Conservation (phyloP, 2,113 vertebrate genomes). For the Megatriorchis doriae region DNA sequence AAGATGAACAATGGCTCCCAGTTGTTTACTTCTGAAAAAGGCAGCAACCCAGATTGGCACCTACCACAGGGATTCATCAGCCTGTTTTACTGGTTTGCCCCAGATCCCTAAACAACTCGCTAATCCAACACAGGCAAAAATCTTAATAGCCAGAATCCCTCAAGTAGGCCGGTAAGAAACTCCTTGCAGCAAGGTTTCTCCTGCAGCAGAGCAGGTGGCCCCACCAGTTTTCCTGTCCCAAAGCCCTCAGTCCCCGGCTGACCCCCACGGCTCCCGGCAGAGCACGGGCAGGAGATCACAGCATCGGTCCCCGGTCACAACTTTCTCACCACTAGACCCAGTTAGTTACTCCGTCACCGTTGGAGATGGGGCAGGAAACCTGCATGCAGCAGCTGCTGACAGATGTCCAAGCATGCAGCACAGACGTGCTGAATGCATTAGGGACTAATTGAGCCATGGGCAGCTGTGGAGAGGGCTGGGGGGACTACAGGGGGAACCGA, state of each 20-base stretch:
- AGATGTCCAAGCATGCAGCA: neutral
- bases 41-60: slow-evolving; percentile 35
- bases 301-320: neutral
- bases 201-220: accelerated
- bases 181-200: neutral
- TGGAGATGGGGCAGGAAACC: neutral
- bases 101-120: slow-evolving; percentile 7
- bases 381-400: neutral
- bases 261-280: neutral
- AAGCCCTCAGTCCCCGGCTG: neutral
- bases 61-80: neutral
- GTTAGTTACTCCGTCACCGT: accelerated
- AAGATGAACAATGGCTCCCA: slow-evolving; percentile 45
- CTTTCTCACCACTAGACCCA: neutral
- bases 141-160: neutral
- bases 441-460: neutral
- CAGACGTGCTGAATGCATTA: accelerated
- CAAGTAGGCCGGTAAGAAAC: neutral
- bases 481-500: neutral
- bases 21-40: slow-evolving; percentile 45
- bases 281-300: neutral
- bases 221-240: neutral
- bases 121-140: neutral
- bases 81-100: slow-evolving; percentile 51
- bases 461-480: neutral